Conservation (phyloP, 1,140 invertebrate species). For the Drosophila funebris region DNA sequence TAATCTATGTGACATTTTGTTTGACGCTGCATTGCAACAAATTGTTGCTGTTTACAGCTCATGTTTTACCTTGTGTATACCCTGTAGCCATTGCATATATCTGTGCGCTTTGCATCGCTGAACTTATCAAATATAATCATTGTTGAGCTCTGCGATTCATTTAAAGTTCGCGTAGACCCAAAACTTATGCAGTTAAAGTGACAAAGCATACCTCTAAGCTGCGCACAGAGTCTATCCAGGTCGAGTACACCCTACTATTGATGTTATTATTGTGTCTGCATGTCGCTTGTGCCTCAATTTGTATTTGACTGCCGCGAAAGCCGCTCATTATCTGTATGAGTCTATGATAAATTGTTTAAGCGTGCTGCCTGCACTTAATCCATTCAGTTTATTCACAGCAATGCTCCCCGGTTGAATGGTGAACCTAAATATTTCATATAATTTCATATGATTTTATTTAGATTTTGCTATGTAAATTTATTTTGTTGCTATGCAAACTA, state of each 20-base stretch:
- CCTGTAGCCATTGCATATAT: neutral
- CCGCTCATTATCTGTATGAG: conserved; percentile 53
- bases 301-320: conserved; percentile 55
- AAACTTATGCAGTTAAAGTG: too few species aligned
- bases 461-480: conserved; percentile 14
- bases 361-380: conserved; percentile 55
- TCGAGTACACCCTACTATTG: neutral
- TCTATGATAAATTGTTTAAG: conserved; percentile 59
- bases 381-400: neutral
- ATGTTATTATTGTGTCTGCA: neutral
- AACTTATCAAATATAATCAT: too few species aligned
- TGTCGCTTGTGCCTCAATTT: conserved; percentile 14
- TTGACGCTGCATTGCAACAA: conserved; percentile 45
- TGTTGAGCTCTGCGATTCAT: too few species aligned
- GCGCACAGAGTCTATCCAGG: neutral
- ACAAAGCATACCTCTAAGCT: too few species aligned
- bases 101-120: too few species aligned
- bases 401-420: neutral
- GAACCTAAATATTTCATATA: neutral
- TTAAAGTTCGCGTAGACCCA: too few species aligned
- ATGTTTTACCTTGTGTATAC: neutral
- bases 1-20: conserved; percentile 71
- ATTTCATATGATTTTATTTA: conserved; percentile 2
- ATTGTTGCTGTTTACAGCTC: conserved; percentile 22
- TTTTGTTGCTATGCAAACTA: conserved; percentile 22